Conservation (phyloP, 2,797 vertebrate species). For the Rhabdomys pumilio region DNA sequence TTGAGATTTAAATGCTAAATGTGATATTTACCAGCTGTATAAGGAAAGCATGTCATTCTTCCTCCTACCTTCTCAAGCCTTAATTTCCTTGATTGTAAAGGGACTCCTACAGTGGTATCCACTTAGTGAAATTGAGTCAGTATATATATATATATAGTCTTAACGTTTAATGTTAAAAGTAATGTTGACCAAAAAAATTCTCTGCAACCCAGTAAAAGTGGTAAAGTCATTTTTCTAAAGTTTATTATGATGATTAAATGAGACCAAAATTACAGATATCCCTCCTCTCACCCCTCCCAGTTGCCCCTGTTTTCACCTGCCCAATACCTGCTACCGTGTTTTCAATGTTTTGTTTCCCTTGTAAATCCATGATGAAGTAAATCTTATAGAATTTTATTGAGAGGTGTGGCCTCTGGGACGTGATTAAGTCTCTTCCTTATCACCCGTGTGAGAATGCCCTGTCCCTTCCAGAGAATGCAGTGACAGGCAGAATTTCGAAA, state of each 20-base stretch:
- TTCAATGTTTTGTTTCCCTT: background rate
- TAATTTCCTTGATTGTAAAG: background rate
- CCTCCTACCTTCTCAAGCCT: no score
- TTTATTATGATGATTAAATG: background rate
- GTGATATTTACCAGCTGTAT: background rate
- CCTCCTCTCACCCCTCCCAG: fast-evolving
- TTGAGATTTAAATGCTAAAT: background rate
- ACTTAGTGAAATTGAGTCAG: background rate
- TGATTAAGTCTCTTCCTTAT: background rate
- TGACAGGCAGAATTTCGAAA: background rate
- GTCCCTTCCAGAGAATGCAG: background rate
- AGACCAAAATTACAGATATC: background rate
- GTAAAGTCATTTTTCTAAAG: background rate
- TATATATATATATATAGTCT: background rate
- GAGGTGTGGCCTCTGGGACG: background rate
- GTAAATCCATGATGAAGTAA: background rate
- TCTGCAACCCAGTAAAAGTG: background rate
- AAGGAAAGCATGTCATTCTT: background rate
- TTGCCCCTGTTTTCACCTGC: background rate
- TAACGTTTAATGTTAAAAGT: conserved; percentile 11
- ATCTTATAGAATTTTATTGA: background rate
- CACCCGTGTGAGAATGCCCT: background rate
- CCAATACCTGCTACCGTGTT: background rate
- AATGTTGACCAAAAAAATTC: background rate
- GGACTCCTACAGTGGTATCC: background rate